Conservation (phyloP, 1,140 invertebrate genomes). For the Galleria mellonella region DNA sequence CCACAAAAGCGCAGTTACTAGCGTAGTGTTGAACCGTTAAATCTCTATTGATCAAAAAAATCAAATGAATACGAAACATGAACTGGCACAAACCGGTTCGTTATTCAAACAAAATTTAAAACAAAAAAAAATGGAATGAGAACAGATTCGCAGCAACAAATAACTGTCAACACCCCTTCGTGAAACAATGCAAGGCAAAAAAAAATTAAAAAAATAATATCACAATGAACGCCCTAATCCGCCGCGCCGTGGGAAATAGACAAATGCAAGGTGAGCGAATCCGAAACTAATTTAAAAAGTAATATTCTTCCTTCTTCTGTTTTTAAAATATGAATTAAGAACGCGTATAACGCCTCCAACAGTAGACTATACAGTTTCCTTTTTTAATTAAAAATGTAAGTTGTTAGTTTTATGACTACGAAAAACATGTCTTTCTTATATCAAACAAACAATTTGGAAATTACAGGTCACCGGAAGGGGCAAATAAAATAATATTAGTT, state of each 20-base stretch:
- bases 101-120: conserved; percentile 57
- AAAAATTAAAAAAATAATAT: conserved; percentile 66
- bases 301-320: conserved; percentile 65
- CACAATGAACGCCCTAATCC: conserved; percentile 65
- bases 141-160: conserved; percentile 69
- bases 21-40: conserved; percentile 60
- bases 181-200: conserved; percentile 64
- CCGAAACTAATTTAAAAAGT: conserved; percentile 72
- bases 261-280: conserved; percentile 67
- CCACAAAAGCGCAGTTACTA: conserved; percentile 58
- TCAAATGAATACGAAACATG: conserved; percentile 51
- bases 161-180: conserved; percentile 73
- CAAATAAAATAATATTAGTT: conserved; percentile 16
- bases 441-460: conserved; percentile 7
- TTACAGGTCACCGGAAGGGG: conserved; percentile 14
- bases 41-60: conserved; percentile 59
- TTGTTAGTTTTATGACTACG: neutral
- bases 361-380: conserved; percentile 22
- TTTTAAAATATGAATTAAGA: conserved; percentile 52
- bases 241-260: conserved; percentile 62
- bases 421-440: neutral
- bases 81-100: conserved; percentile 61
- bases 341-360: neutral
- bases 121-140: conserved; percentile 58
- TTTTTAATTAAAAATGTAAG: neutral